Evolutionary conservation across 2,113 vertebrate species (phyloP).

Genomic region (Drymodes brunneopygia): DNA sequence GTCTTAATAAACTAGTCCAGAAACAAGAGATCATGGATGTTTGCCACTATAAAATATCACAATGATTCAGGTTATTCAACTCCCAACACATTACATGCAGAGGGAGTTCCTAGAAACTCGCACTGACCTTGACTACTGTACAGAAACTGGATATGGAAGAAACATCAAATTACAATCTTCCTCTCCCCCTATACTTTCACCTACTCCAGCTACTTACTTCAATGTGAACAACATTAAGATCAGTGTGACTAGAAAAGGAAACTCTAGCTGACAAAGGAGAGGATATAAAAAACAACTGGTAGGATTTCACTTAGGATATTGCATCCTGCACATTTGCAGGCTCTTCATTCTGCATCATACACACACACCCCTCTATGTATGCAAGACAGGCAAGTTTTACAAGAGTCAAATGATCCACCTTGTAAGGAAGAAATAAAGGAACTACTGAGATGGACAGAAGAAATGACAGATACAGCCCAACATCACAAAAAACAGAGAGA

Average conservation of each 20-base stretch:
- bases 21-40: not conserved
- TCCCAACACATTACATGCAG: not conserved
- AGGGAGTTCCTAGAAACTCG: not conserved
- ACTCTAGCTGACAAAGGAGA: not conserved
- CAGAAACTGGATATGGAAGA: not conserved
- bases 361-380: not conserved
- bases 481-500: not conserved
- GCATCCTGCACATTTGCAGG: not conserved
- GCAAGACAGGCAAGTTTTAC: not conserved
- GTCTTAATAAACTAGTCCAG: not conserved
- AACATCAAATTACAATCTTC: not conserved
- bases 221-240: not conserved
- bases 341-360: not conserved
- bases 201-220: not conserved
- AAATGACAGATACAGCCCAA: not conserved
- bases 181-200: not conserved
- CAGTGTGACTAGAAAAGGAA: not conserved
- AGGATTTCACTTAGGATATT: not conserved
- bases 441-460: not conserved
- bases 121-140: not conserved
- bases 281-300: not conserved
- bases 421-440: not conserved
- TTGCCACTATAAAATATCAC: not conserved
- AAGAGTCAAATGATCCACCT: not conserved
- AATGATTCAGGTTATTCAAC: not conserved